Conservation (phyloP, 2,888 invertebrate genomes). For the Aphelenchoides bicaudatus region DNA sequence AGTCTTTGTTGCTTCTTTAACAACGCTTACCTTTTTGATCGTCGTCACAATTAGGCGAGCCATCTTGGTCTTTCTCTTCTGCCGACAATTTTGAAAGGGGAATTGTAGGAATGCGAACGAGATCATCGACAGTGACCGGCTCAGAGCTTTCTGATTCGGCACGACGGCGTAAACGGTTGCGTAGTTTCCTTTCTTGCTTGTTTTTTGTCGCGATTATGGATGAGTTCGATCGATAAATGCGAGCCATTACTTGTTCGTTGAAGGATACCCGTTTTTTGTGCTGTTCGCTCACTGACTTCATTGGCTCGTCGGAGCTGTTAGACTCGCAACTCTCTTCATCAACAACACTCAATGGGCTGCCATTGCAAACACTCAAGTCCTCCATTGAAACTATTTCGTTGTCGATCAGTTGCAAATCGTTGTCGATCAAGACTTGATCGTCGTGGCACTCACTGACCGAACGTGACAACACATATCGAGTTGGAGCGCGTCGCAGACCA, state of each 20-base stretch:
- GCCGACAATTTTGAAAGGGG: neutral
- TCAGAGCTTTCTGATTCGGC: conserved; percentile 29
- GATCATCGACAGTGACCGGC: neutral
- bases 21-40: neutral
- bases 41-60: neutral
- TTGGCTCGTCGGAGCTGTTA: conserved; percentile 1
- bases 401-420: conserved; percentile 1
- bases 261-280: conserved; percentile 40
- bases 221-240: conserved; percentile 37
- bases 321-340: conserved; percentile 2
- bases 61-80: conserved; percentile 10
- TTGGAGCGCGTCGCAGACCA: conserved; percentile 20
- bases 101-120: conserved; percentile 1
- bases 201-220: conserved; percentile 37
- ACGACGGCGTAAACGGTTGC: conserved; percentile 24
- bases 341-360: conserved; percentile 12
- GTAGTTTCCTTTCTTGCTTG: conserved; percentile 21
- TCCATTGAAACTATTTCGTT: conserved; percentile 20
- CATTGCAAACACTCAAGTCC: neutral
- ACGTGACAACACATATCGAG: conserved; percentile 24
- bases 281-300: conserved; percentile 4
- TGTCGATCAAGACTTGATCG: conserved; percentile 5
- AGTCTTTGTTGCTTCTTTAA: too few relatives aligned
- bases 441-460: conserved; percentile 29
- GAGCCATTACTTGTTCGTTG: conserved; percentile 40